Evolutionary conservation across 2,888 invertebrate genomes (phyloP).

Genomic region (Portevinia maculata): DNA sequence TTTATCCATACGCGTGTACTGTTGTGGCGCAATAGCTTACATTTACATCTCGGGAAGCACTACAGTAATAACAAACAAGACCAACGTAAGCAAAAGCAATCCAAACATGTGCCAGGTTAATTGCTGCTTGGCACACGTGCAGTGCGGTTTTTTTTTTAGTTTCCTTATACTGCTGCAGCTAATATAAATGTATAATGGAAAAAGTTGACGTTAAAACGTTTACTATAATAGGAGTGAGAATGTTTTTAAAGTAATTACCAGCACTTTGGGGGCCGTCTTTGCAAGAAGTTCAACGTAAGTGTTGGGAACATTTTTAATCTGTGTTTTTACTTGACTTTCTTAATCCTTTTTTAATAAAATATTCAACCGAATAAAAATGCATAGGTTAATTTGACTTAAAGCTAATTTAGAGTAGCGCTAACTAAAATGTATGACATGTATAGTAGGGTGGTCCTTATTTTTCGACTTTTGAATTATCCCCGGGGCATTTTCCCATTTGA

Average conservation of each 20-base stretch:
- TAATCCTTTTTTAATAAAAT: too few relatives aligned
- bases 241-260: too few relatives aligned
- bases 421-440: too few relatives aligned
- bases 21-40: slow-evolving; percentile 27
- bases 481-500: too few relatives aligned
- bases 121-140: slow-evolving; percentile 60
- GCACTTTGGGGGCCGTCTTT: too few relatives aligned
- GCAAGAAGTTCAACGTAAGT: not conserved
- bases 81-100: slow-evolving; percentile 34
- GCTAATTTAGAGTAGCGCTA: too few relatives aligned
- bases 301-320: too few relatives aligned
- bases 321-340: too few relatives aligned
- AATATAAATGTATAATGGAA: slow-evolving; percentile 30
- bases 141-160: not conserved
- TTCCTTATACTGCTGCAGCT: slow-evolving; percentile 11
- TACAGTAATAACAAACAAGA: slow-evolving; percentile 9
- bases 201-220: slow-evolving; percentile 32
- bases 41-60: not conserved
- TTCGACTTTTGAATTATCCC: too few relatives aligned
- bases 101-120: slow-evolving; percentile 61
- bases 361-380: too few relatives aligned
- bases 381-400: too few relatives aligned
- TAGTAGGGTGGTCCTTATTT: too few relatives aligned
- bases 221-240: slow-evolving; percentile 2
- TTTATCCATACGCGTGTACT: slow-evolving; percentile 37